Conservation (phyloP, 1,140 invertebrate species). For the Anoplolepis gracilipes region DNA sequence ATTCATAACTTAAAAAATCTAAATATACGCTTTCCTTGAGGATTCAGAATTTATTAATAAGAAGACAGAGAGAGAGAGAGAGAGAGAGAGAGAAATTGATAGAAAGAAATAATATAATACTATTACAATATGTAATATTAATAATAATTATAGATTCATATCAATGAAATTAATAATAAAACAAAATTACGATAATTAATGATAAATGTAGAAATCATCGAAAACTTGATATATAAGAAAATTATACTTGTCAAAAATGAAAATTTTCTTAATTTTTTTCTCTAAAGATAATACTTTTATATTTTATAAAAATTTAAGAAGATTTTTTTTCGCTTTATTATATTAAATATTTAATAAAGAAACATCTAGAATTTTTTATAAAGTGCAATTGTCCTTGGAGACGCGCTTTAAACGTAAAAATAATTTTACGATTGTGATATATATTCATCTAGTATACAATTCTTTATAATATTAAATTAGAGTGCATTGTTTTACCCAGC, state of each 20-base stretch:
- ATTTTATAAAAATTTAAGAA: background rate
- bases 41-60: background rate
- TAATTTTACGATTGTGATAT: constrained; percentile 1
- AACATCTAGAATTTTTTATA: background rate
- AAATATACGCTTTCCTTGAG: too few relatives aligned
- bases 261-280: background rate
- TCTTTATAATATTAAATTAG: background rate
- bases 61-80: too few relatives aligned
- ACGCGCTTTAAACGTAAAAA: background rate
- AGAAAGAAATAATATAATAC: background rate
- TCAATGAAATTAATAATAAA: background rate
- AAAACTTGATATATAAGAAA: background rate
- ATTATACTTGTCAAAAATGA: background rate
- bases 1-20: background rate
- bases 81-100: too few relatives aligned
- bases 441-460: background rate
- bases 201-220: background rate
- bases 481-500: background rate
- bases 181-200: background rate
- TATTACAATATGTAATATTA: background rate
- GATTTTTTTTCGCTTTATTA: background rate
- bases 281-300: background rate
- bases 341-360: background rate
- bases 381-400: background rate
- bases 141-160: background rate